Conservation (phyloP, 2,888 invertebrate species). For the Xestobium rufovillosum region DNA sequence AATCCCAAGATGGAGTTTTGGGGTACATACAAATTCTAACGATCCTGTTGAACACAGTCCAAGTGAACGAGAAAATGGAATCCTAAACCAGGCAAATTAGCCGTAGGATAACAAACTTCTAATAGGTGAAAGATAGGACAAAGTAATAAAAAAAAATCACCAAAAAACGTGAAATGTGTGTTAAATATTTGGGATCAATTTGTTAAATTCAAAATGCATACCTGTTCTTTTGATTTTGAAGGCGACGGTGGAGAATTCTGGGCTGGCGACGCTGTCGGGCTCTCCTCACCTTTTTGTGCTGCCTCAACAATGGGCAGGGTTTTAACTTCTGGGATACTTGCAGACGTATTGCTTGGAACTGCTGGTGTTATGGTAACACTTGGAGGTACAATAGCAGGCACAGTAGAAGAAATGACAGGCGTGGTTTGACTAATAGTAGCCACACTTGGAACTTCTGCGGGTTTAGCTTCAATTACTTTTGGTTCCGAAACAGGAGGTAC, state of each 20-base stretch:
- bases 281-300: constrained; percentile 3
- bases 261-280: constrained; percentile 14
- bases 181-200: too few relatives aligned
- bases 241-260: constrained; percentile 29
- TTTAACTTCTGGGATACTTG: constrained; percentile 32
- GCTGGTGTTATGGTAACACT: constrained; percentile 9
- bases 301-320: constrained; percentile 15
- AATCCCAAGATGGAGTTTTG: too few relatives aligned
- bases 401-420: constrained; percentile 7
- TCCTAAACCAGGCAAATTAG: too few relatives aligned
- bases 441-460: neutral
- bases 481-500: neutral
- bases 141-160: too few relatives aligned
- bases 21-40: too few relatives aligned
- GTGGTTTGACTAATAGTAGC: constrained; percentile 4
- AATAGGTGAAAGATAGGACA: too few relatives aligned
- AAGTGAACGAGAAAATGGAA: too few relatives aligned
- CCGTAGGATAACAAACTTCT: too few relatives aligned
- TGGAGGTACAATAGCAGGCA: constrained; percentile 13
- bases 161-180: too few relatives aligned
- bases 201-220: constrained; percentile 7
- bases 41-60: too few relatives aligned
- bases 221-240: constrained; percentile 38
- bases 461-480: neutral
- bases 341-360: constrained; percentile 15